Evolutionary conservation across 2,888 invertebrate genomes (phyloP).

Genomic region (Drosophila eohydei): DNA sequence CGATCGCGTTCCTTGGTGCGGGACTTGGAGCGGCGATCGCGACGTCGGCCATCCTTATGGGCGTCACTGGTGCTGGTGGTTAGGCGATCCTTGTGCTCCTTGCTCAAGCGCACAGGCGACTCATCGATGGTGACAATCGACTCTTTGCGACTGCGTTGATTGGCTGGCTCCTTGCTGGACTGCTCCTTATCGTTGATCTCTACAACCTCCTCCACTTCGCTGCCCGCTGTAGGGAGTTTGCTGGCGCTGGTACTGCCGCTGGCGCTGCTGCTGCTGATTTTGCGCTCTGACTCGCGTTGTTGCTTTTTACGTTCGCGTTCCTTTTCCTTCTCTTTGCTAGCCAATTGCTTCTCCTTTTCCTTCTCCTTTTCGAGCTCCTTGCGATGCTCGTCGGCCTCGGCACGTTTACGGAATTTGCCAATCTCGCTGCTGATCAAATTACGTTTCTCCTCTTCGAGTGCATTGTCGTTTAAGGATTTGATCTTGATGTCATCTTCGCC

Average conservation of each 20-base stretch:
- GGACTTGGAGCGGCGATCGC: slow-evolving; percentile 82
- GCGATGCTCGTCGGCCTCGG: slow-evolving; percentile 85
- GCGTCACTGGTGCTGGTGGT: slow-evolving; percentile 36
- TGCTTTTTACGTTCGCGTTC: slow-evolving; percentile 84
- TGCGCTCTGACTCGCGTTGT: slow-evolving; percentile 84
- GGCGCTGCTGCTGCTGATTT: slow-evolving; percentile 75
- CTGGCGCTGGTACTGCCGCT: slow-evolving; percentile 35
- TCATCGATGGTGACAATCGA: slow-evolving; percentile 66
- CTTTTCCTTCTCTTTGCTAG: slow-evolving; percentile 85
- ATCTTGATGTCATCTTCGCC: slow-evolving; percentile 82
- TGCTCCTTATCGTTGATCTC: slow-evolving; percentile 68
- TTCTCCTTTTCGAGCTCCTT: slow-evolving; percentile 86
- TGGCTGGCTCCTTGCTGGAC: slow-evolving; percentile 38
- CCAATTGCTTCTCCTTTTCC: slow-evolving; percentile 80
- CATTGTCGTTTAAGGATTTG: slow-evolving; percentile 91
- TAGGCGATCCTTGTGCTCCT: slow-evolving; percentile 70
- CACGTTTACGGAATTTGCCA: slow-evolving; percentile 98
- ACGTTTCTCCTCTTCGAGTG: slow-evolving; percentile 97
- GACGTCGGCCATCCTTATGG: slow-evolving; percentile 65
- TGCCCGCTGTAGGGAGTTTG: slow-evolving; percentile 1
- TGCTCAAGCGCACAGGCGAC: slow-evolving; percentile 76
- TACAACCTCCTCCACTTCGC: slow-evolving; percentile 63
- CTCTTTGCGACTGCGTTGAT: slow-evolving; percentile 51
- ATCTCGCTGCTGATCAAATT: slow-evolving; percentile 98
- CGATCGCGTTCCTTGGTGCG: slow-evolving; percentile 86